Base-by-base conservation (phyloP, 2,113 vertebrate genomes). In the Paratilapia polleni region DNA sequence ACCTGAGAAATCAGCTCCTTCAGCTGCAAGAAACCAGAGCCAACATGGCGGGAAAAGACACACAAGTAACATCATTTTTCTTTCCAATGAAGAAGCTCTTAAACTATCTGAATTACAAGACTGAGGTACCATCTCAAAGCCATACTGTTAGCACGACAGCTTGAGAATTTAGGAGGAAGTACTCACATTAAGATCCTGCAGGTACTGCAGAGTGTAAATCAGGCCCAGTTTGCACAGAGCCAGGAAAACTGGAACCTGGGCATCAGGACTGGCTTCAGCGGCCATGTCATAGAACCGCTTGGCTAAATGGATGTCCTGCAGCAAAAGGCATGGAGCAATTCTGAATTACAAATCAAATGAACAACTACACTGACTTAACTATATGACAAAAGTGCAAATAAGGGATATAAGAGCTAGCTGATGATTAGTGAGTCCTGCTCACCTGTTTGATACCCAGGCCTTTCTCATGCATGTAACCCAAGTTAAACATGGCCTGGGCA, bases 261-360 rank as follows among this genome's bases (percentile, higher is more conserved):
- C 98, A 17, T 99, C 98, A 8, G 97, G 97, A 88, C 98, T 99
- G 83, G 98, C 97, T 94, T 99, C 98, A 0, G 98, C 98, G 1
- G 98, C 98, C 98, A 99, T 99, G 92, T 99, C 98, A 78, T 99
- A 99, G 87, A 99, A 99, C 34, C 98, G 97, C 86, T 99, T 99
- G 64, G 98, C 98, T 80, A 99, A 95, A 85, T 99, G 98, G 87
- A 99, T 98, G 92, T 99, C 98, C 98, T 99, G 79, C 20, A 90
- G 24, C 43, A 70, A 74, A 80, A 10, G 15, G 26, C 20, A 61
- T 2, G 14, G 34, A 57, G 34, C 0, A 49, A 24, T 19, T 22
- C 5, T 5, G 15, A 7, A n/a, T 58, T 52, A 70, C 5, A 76
- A 19, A 54, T 38, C 26, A 8, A 4, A 64, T 4, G 3, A 41